Conservation (phyloP, 1,140 invertebrate genomes). For the Drosophila ficusphila region DNA sequence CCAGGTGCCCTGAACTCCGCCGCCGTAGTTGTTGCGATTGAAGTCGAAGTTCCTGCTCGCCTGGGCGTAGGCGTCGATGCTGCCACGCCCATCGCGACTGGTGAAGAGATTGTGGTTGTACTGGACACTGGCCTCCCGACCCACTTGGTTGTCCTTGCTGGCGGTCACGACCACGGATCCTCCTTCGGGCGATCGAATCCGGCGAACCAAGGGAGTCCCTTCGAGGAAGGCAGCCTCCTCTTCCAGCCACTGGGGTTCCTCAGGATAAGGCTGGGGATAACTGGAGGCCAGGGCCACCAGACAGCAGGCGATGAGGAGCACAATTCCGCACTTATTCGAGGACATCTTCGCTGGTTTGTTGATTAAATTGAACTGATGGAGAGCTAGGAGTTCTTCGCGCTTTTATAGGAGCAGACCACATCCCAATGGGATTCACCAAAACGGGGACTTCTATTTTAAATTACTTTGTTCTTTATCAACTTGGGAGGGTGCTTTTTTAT, state of each 20-base stretch:
- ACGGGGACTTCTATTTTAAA: slow-evolving; percentile 10
- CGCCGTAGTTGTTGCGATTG: slow-evolving; percentile 63
- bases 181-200: slow-evolving; percentile 44
- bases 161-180: slow-evolving; percentile 45
- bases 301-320: slow-evolving; percentile 35
- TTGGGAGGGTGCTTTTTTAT: slow-evolving; percentile 21
- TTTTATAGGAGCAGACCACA: slow-evolving; percentile 39
- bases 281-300: slow-evolving; percentile 26
- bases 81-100: slow-evolving; percentile 65
- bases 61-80: slow-evolving; percentile 74
- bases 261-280: slow-evolving; percentile 9
- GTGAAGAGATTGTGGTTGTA: slow-evolving; percentile 70
- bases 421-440: slow-evolving; percentile 19
- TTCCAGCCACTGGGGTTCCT: background rate
- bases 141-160: slow-evolving; percentile 45
- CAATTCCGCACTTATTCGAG: slow-evolving; percentile 9
- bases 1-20: slow-evolving; percentile 51
- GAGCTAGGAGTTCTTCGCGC: background rate
- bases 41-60: slow-evolving; percentile 59
- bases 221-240: background rate
- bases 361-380: slow-evolving; percentile 36
- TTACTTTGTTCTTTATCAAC: slow-evolving; percentile 16
- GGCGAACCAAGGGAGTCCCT: slow-evolving; percentile 15
- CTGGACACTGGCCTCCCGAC: slow-evolving; percentile 53
- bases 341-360: slow-evolving; percentile 37